Evolutionary conservation across 2,113 vertebrate species (phyloP), one percentile per base, ranked within the genome.

Genomic region (Daboia siamensis): DNA sequence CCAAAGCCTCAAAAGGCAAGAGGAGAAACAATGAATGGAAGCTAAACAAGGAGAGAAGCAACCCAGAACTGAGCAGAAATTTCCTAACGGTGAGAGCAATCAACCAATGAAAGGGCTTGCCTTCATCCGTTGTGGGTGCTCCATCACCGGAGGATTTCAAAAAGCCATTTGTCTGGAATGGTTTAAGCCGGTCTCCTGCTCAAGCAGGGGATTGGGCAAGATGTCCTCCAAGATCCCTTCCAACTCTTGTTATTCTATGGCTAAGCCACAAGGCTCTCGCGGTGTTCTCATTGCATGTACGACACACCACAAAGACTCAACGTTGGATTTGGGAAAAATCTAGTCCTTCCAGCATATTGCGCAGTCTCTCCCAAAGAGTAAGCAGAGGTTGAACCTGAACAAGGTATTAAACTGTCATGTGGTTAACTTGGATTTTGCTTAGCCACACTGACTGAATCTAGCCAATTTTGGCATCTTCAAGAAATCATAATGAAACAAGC

Each of bases 151-250:
- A 26, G 7, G 57, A 23, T 24, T 59, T 59, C 23, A 56, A 56
- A 20, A 56, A 56, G 20, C 9, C 57, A 24, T 59, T 59, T 59
- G 23, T 9, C 57, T 59, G 57, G 24, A 24, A 23, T 24, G 57
- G 21, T 2, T 23, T 57, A 59, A 2, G 23, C 39, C 39, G 2
- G 9, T 51, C 51, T 51, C 51, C 51, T 24, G 23, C 23, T 59
- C 0, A 0, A 59, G 8, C 2, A 26, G 57, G 23, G 2, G 8
- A 0, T 59, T 59, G 56, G 0, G 21, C 1, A 4, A 55, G 55
- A 56, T 51, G 51, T 1, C 9, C 29, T 64, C 3, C 59, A 64
- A 64, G 12, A 10, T 64, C 59, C 59, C 59, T 64, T 64, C 26
- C 59, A 64, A 64, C 1, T 64, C 26, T 64, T 64, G 59, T 29